Conservation (phyloP, 2,797 vertebrate species). For the Acridotheres tristis region DNA sequence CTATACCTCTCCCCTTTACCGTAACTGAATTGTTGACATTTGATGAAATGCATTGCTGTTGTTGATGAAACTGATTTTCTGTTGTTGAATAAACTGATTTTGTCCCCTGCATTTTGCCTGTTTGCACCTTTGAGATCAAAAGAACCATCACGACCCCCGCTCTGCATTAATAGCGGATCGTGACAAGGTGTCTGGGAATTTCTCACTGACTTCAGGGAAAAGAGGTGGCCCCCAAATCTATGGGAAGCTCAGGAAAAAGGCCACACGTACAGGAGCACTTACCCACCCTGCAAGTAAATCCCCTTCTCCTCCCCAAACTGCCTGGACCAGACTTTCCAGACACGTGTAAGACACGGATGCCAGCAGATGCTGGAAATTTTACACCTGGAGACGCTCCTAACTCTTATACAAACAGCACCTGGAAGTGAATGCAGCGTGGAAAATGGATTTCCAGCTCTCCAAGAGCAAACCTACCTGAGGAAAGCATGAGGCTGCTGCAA, state of each 20-base stretch:
- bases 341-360: accelerated
- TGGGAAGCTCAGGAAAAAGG: neutral
- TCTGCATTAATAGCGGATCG: too few relatives aligned
- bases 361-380: neutral
- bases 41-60: too few relatives aligned
- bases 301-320: neutral
- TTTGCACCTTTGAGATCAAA: too few relatives aligned
- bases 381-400: neutral
- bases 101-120: too few relatives aligned
- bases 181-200: neutral
- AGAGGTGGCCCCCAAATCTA: neutral
- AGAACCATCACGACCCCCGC: too few relatives aligned
- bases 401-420: neutral
- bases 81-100: too few relatives aligned
- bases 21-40: too few relatives aligned
- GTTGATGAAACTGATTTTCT: too few relatives aligned
- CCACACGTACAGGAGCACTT: neutral
- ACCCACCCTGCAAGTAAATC: neutral
- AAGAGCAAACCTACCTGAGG: neutral
- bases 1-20: too few relatives aligned
- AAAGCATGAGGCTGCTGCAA: neutral
- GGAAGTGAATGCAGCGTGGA: neutral
- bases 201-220: neutral
- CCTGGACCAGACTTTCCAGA: neutral
- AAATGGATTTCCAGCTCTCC: neutral